These are phyloP conservation scores for Malacosoma neustria DNA, from an alignment of 2,888 invertebrate species.

Conservation along the genomic window DNA sequence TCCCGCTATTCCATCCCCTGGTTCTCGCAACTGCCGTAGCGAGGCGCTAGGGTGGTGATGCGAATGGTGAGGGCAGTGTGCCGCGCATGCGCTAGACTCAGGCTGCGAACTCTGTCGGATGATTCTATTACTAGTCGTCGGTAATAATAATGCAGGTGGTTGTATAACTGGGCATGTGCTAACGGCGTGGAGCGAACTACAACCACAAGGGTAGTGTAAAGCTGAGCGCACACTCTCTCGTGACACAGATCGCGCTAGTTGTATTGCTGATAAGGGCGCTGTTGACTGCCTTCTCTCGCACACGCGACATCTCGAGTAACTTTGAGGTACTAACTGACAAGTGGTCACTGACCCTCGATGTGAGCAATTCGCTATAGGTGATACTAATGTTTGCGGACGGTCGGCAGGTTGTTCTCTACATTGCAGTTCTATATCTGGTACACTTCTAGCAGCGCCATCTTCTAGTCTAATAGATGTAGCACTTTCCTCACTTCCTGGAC, in stretches of 20 bases:
- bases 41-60: slow-evolving; percentile 88
- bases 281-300: slow-evolving; percentile 89
- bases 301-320: slow-evolving; percentile 78
- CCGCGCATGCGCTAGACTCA: slow-evolving; percentile 81
- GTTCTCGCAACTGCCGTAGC: slow-evolving; percentile 87
- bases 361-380: slow-evolving; percentile 73
- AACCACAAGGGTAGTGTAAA: slow-evolving; percentile 78
- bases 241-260: slow-evolving; percentile 89
- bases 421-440: slow-evolving; percentile 88
- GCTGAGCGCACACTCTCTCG: slow-evolving; percentile 86
- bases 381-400: slow-evolving; percentile 68
- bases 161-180: slow-evolving; percentile 80
- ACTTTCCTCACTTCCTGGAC: slow-evolving; percentile 85
- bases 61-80: slow-evolving; percentile 77
- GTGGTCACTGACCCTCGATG: slow-evolving; percentile 78
- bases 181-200: slow-evolving; percentile 65
- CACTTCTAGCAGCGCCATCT: slow-evolving; percentile 82
- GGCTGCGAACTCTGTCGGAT: slow-evolving; percentile 93
- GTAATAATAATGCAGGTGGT: slow-evolving; percentile 83
- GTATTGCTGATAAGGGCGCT: slow-evolving; percentile 82
- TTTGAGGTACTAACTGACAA: slow-evolving; percentile 79
- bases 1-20: slow-evolving; percentile 91
- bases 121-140: slow-evolving; percentile 84
- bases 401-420: slow-evolving; percentile 76
- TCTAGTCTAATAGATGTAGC: slow-evolving; percentile 77